Evolutionary conservation across 2,888 invertebrate genomes (phyloP).

Genomic region (Rhogogaster chlorosoma): DNA sequence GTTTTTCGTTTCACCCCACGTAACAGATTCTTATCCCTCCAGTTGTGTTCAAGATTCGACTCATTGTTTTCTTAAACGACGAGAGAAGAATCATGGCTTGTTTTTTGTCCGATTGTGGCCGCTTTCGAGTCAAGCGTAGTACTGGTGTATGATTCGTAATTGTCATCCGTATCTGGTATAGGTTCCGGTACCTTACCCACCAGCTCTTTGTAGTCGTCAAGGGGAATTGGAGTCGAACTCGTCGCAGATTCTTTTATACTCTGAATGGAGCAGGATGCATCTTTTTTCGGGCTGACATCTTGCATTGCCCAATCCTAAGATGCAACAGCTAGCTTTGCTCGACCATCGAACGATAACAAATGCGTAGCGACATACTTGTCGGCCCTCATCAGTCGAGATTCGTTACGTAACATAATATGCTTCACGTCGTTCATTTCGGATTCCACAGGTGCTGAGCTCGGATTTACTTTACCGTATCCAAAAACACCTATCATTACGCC

Average conservation of each 20-base stretch:
- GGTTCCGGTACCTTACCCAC: neutral
- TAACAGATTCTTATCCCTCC: too few relatives aligned
- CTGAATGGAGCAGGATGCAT: neutral
- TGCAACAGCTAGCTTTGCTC: conserved; percentile 20
- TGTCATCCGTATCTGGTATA: neutral
- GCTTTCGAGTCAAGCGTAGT: neutral
- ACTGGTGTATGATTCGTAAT: neutral
- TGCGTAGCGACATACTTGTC: conserved; percentile 3
- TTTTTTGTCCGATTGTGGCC: neutral
- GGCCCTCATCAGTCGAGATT: conserved; percentile 5
- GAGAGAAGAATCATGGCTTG: neutral
- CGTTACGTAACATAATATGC: neutral
- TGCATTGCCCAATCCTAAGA: neutral
- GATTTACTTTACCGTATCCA: conserved; percentile 22
- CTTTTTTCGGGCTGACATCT: neutral
- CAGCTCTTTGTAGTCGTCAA: neutral
- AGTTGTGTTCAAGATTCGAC: too few relatives aligned
- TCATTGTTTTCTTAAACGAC: neutral
- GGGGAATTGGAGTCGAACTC: neutral
- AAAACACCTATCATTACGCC: conserved; percentile 16
- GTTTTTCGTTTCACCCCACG: neutral
- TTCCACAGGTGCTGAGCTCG: conserved; percentile 48
- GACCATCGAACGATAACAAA: conserved; percentile 2
- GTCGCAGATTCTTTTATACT: neutral
- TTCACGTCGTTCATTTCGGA: conserved; percentile 27